Base-by-base conservation (phyloP, 1,140 invertebrate genomes). In the Helicoverpa zea region DNA sequence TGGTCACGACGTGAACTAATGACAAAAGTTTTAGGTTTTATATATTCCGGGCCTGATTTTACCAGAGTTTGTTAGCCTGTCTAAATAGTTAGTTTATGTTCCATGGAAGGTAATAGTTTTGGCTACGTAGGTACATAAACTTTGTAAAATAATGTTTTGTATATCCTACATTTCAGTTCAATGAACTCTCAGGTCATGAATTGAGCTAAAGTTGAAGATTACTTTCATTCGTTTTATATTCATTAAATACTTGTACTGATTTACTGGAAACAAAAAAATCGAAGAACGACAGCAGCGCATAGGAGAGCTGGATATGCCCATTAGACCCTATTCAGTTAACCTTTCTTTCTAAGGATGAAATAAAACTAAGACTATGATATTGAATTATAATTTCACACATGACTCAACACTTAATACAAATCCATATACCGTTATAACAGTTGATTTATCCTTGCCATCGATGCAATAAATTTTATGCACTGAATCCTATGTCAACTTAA, bases 381-480 rank as follows among this genome's bases (percentile, higher is more conserved):
- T 43, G 35, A 3, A 3, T 43, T 43, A 43, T 43, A 43, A 7
- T 7, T 43, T 43, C 35, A 43, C 35, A 43, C 35, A 43, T 43
- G 4, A 43, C 9, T 7, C 35, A 9, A 54, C 63, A 14, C 5
- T 12, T 52, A 52, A 23, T 70, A 11, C 9, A 29, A 51, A 49
- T 18, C 16, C 66, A 43, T 43, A 43, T 51, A 23, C 49, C 66
- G 47, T 13, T 14, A 18, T 29, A 52, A 23, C 70, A 14, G 29
- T 83, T 73, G 49, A 63, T 81, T 86, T 84, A 87, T 81, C 83
- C 82, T 88, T 84, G 77, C 84, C 80, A 83, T 79, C 72, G 68
- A 81, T 80, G 88, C 84, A 88, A 90, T 90, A 90, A 90, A 91
- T 87, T 88, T 77, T 84, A 81, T 88, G 84, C 87, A 88, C 85